Percentiles rank a stretch among this genome's conserved stretches.
phyloP scores from a whole-genome alignment of 2,113 vertebrate genomes.

The Haplochromis burtoni region DNA sequence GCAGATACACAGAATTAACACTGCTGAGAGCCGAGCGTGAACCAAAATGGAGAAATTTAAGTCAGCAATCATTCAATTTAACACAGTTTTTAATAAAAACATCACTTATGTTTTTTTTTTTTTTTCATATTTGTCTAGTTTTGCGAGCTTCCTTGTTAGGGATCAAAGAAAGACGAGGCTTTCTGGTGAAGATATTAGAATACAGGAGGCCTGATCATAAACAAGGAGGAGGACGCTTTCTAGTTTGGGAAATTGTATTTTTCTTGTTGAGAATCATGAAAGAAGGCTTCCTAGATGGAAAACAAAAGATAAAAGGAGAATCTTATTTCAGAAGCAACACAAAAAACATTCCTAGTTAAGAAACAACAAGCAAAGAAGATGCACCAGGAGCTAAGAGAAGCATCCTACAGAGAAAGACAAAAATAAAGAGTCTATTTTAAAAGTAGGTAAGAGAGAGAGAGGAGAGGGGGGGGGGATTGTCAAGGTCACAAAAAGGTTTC shows the following conservation, averaged over 20 bases:
- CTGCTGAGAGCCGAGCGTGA: neutral
- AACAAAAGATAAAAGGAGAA: neutral
- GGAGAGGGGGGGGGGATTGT: neutral
- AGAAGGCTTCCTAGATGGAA: neutral
- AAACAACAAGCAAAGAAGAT: neutral
- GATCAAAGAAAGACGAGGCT: neutral
- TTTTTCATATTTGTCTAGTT: neutral
- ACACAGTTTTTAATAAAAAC: neutral
- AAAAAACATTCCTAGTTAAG: neutral
- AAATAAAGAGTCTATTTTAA: neutral
- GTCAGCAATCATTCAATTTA: neutral
- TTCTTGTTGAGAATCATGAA: neutral
- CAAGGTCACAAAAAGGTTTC: neutral
- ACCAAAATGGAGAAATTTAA: neutral
- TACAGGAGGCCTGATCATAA: neutral
- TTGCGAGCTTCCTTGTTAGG: neutral
- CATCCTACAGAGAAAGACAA: neutral
- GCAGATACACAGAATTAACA: neutral
- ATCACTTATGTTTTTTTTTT: neutral
- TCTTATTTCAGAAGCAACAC: neutral
- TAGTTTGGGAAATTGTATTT: neutral
- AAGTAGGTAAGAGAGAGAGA: neutral
- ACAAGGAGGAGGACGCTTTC: neutral
- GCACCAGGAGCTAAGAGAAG: neutral
- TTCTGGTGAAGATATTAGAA: neutral